Base-by-base conservation (phyloP, 2,888 invertebrate genomes). In the Mesorhabditis spiculigera region DNA sequence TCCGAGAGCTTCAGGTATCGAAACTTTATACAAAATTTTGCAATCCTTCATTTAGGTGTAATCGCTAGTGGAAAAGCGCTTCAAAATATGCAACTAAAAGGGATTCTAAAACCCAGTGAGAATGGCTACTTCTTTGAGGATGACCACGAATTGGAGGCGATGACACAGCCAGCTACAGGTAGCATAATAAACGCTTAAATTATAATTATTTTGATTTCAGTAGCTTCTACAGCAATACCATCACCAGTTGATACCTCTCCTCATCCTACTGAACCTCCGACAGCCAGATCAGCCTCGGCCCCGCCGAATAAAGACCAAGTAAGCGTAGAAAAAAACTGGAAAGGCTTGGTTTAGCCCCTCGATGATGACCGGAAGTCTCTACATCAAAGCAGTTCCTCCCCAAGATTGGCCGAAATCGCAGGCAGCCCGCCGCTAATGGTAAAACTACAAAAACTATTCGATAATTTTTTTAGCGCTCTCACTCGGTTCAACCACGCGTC, bases 51-150 rank as follows among this genome's bases (percentile, higher is more conserved):
- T 50, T 50, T 50, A 50, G 58, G 58, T 10, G 58, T 50, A 13
- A 13, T 50, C 10, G 58, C 58, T 10, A 50, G 58, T 50, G 58
- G 58, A 13, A 10, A n/a, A 50, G 58, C 58, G 8, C 58, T 50
- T 50, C 58, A 50, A 50, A 50, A 50, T 50, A 50, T 50, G 58
- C 58, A 50, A 50, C 58, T 50, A n/a, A 50, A 50, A 50, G 8
- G 10, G n/a, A 50, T 50, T n/a, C n/a, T 50, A n/a, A 50, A 50
- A 50, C 58, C 58, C 8, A 50, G 58, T 50, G 58, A 50, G 8
- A 50, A n/a, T 50, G 58, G 58, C 8, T 13, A 13, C 58, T 13
- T 50, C n/a, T n/a, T n/a, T 13, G 58, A 50, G 0, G 58, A 13
- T 50, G 58, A 50, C 8, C 8, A 10, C 58, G 58, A 50, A 50